Base-by-base conservation (phyloP, 2,113 vertebrate species). In the Talpa occidentalis region DNA sequence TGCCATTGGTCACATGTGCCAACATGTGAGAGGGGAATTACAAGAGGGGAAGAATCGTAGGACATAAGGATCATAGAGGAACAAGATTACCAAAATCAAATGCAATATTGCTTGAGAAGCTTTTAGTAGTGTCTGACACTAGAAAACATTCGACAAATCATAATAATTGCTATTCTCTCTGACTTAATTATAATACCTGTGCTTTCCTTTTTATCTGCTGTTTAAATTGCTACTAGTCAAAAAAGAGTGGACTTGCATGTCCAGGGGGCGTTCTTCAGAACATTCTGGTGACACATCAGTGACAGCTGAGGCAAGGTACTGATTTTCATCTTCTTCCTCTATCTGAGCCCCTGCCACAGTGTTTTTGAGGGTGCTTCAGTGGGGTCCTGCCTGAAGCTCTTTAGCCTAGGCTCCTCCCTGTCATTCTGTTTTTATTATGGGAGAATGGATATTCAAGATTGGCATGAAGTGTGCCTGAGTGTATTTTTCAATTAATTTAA, bases 401-500 rank as follows among this genome's bases (percentile, higher is more conserved):
- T 95, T 93, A 92, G 76, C 77, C 88, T 74, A 24, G 73, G 42
- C 22, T 76, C 21, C 2, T 26, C 35, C 69, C 92, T 92, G 74
- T 84, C 95, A 40, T 62, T 95, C 62, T 60, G 0, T 76, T 73
- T 96, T 96, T 86, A 52, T 94, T 80, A 94, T 66, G 83, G 80
- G 35, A 94, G 80, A 92, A 70, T 76, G 64, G 92, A 96, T 80
- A 94, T 84, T 90, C 94, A 95, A 96, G 80, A 88, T 93, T 56
- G 64, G 60, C 88, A 37, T 92, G 78, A 93, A 91, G 81, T 93
- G 80, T 96, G 88, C 73, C 84, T 92, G 72, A 72, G 44, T 96
- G 93, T 94, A 89, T 96, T 78, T 94, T 88, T 95, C 79, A 89
- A 95, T 96, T 97, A 80, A 94, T 93, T 94, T 74, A 82, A 94